Evolutionary conservation across 1,140 invertebrate species (phyloP), one percentile per base, ranked within the genome.

Genomic region (Sycophila sp.): DNA sequence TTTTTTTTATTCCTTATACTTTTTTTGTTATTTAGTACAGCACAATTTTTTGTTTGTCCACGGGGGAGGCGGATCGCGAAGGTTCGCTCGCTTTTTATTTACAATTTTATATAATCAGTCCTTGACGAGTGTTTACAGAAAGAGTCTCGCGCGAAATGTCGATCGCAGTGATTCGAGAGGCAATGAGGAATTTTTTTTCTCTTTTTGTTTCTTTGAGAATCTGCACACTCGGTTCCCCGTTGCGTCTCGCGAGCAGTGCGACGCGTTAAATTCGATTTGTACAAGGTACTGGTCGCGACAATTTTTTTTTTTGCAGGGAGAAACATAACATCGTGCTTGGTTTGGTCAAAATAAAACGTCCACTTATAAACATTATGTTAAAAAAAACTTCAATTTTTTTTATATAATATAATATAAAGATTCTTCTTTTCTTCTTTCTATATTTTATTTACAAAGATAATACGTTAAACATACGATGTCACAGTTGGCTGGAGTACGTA

Each of bases 71-170:
- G n/a, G n/a, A n/a, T n/a, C n/a, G 67, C 76, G 75, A 62, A 49
- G 73, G 32, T 38, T 34, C 36, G 73, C 75, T 73, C 72, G 76
- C n/a, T n/a, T n/a, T 76, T 68, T 80, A 80, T 80, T 78, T 81
- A 79, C 77, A 79, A 69, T 74, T 76, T 55, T 74, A n/a, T 76
- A 77, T 69, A 69, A 28, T 69, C 67, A 62, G 67, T 62, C 13
- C 42, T 69, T 62, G 55, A 62, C 58, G 58, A 13, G 32, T 24
- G 42, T n/a, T n/a, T 51, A 69, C 30, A 28, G 65, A 47, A 49
- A 58, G n/a, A 56, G 24, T 49, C 32, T 58, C 19, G 40, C 38
- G 55, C 30, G 8, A 49, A 24, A 38, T 6, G 30, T 26, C 40
- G 49, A 38, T 40, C 47, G 42, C 56, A 49, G 34, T 40, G 34